These are phyloP conservation scores for Barbus barbus DNA, from an alignment of 2,113 vertebrate species.

Conservation along the genomic window DNA sequence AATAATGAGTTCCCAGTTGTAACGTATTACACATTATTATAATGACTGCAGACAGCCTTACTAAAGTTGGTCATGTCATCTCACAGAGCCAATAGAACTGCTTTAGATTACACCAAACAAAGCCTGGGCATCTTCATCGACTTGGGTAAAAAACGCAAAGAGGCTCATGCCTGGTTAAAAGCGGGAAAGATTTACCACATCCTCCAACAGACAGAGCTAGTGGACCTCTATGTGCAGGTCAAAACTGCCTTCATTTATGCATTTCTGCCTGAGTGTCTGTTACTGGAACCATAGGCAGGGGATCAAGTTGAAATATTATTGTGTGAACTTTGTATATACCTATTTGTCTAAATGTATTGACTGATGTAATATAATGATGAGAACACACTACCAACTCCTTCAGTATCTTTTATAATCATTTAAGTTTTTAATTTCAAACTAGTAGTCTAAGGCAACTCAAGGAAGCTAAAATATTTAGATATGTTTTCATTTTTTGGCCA, in stretches of 20 bases:
- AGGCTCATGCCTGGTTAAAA: slow-evolving; percentile 86
- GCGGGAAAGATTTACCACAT: slow-evolving; percentile 92
- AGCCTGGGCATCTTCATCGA: slow-evolving; percentile 94
- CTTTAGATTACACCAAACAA: slow-evolving; percentile 90
- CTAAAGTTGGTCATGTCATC: neutral
- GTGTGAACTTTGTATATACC: neutral
- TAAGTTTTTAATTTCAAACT: too few species aligned
- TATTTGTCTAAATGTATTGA: neutral
- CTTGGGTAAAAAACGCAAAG: slow-evolving; percentile 84
- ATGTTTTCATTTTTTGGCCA: too few species aligned
- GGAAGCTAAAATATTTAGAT: too few species aligned
- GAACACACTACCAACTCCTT: neutral
- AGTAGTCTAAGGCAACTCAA: too few species aligned
- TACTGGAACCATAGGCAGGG: neutral
- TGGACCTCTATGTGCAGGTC: slow-evolving; percentile 95
- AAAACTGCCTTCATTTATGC: neutral
- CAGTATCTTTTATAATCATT: too few species aligned
- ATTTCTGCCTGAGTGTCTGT: neutral
- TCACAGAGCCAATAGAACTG: slow-evolving; percentile 81
- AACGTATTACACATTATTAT: neutral
- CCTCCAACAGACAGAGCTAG: slow-evolving; percentile 86
- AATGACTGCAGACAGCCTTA: neutral
- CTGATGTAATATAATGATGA: neutral
- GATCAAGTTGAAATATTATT: neutral
- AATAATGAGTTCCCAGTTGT: neutral